Evolutionary conservation across 2,113 vertebrate genomes (phyloP).

Genomic region (Otolemur garnettii): DNA sequence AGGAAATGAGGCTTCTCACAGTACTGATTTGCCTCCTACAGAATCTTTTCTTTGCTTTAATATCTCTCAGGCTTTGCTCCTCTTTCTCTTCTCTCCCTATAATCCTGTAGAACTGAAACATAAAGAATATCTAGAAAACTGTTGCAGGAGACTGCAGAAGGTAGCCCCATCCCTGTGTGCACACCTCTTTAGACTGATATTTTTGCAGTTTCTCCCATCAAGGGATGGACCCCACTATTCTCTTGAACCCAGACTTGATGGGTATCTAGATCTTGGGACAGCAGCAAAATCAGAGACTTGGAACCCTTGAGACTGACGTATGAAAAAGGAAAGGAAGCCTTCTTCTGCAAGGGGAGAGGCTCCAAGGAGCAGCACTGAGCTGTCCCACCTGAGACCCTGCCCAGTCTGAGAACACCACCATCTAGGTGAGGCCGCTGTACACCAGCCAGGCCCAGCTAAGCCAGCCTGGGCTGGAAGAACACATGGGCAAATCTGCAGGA

Average conservation of each 20-base stretch:
- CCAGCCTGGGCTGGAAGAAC: not conserved
- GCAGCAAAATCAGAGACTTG: not conserved
- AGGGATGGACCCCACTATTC: not conserved
- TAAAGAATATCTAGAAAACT: not conserved
- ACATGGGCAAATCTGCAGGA: not conserved
- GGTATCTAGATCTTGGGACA: not conserved
- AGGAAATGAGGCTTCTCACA: not conserved
- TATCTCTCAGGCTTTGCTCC: not conserved
- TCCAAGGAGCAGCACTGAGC: too few relatives aligned
- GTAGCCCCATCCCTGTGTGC: too few relatives aligned
- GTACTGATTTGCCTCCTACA: not conserved
- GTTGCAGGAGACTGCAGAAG: not conserved
- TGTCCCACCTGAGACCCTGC: not conserved
- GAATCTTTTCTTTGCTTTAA: not conserved
- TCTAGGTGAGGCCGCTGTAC: not conserved
- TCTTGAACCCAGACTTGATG: not conserved
- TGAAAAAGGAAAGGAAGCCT: not conserved
- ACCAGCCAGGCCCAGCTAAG: not conserved
- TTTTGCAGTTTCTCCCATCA: not conserved
- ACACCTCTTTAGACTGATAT: not conserved
- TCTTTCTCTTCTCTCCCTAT: not conserved
- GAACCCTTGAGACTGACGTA: not conserved
- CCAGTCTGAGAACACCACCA: not conserved
- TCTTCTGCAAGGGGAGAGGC: not conserved
- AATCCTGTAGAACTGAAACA: not conserved